Conservation (phyloP, 2,888 invertebrate genomes). For the Stramonita haemastoma region DNA sequence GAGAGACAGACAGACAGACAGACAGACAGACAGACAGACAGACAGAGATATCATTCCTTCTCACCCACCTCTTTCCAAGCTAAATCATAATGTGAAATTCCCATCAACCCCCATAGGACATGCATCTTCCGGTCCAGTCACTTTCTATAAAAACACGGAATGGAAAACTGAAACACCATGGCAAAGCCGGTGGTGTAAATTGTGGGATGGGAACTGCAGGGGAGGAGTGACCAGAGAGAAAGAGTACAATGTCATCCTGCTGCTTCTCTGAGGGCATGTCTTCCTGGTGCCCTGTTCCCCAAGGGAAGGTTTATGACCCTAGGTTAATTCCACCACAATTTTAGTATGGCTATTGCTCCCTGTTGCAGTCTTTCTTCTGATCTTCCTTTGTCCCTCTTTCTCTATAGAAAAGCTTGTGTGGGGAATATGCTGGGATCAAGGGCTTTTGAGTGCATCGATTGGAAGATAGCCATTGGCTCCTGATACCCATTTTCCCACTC, state of each 20-base stretch:
- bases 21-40: too few species aligned
- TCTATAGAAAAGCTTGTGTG: neutral
- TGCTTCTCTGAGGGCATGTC: neutral
- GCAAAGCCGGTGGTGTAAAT: conserved; percentile 19
- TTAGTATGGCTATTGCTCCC: neutral
- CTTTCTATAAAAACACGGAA: conserved; percentile 28
- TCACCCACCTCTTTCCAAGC: neutral
- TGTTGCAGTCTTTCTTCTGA: neutral
- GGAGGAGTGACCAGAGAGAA: conserved; percentile 7
- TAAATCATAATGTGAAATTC: conserved; percentile 4
- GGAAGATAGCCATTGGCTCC: neutral
- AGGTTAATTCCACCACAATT: conserved; percentile 18
- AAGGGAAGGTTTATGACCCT: neutral
- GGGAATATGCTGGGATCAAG: neutral
- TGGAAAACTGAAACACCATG: neutral
- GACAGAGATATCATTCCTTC: too few species aligned
- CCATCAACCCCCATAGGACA: conserved; percentile 10
- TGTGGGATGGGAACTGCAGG: neutral
- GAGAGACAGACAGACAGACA: too few species aligned
- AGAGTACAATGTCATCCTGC: conserved; percentile 1
- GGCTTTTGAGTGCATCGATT: neutral
- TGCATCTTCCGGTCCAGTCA: conserved; percentile 21
- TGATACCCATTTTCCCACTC: neutral
- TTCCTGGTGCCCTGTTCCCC: neutral
- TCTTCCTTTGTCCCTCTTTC: neutral